Percentiles rank a stretch among this genome's conserved stretches.
phyloP scores from a whole-genome alignment of 2,113 vertebrate species.

The Gobio gobio region DNA sequence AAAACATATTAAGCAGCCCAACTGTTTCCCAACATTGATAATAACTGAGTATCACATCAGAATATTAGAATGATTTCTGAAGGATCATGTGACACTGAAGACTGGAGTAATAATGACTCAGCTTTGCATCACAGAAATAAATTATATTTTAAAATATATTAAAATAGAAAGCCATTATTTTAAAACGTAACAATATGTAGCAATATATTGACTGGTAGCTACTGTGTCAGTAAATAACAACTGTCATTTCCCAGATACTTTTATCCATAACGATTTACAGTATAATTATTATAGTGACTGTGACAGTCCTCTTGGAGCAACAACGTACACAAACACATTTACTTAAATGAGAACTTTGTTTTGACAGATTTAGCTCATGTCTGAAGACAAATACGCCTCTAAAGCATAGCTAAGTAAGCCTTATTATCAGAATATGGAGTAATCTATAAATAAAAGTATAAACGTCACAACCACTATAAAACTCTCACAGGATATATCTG shows the following conservation, averaged over 20 bases:
- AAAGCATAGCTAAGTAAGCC: background rate
- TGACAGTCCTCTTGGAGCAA: background rate
- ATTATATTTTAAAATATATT: no score
- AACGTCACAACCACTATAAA: background rate
- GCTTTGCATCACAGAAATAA: no score
- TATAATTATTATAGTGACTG: background rate
- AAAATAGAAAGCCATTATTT: no score
- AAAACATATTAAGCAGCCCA: no score
- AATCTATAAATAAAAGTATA: background rate
- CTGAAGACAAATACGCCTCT: background rate
- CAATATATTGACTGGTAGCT: no score
- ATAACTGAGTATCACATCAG: no score
- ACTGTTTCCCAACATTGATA: no score
- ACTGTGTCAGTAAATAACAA: background rate
- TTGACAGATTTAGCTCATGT: background rate
- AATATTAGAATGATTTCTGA: no score
- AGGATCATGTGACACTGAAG: no score
- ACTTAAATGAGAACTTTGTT: background rate
- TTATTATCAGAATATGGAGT: background rate
- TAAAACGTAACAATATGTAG: no score
- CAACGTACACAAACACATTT: background rate
- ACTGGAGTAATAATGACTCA: no score
- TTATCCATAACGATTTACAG: background rate
- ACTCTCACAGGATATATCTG: no score
- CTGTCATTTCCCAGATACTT: background rate